Base-by-base conservation (phyloP, 2,888 invertebrate genomes). In the Mantis religiosa region DNA sequence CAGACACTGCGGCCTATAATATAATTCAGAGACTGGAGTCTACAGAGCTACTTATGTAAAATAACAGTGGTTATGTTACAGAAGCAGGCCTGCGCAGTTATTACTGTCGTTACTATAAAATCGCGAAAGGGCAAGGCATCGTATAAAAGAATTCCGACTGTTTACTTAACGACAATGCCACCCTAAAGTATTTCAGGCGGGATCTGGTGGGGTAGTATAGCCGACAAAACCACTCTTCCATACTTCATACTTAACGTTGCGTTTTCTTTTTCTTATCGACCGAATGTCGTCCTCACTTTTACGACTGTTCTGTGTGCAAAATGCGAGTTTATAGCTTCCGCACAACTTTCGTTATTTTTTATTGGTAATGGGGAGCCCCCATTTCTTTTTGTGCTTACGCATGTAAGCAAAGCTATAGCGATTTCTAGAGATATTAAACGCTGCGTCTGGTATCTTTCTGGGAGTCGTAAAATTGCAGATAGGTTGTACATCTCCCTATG, bases 271-370 rank as follows among this genome's bases (percentile, higher is more conserved):
- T 71, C 54, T 71, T 71, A 71, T 71, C 54, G 54, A 71, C 54
- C 54, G 54, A 71, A 71, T 25, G 54, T 71, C 54, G 54, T 71
- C 54, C 54, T 71, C 54, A 6, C 54, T 82, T 87, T 71, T 87
- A 82, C 34, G 82, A 82, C 82, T 82, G 28, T 25, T 87, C n/a
- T 87, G 54, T 71, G 34, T 34, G 34, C 82, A 34, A 87, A 87
- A 87, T 87, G 82, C 25, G 20, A 87, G 34, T 87, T 87, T 87
- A 87, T 87, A 28, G 81, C 86, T 71, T 71, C 54, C 54, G 54
- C 54, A 71, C 54, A 71, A 71, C 54, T 71, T 71, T 71, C 54
- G 20, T 71, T 71, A 71, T 71, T 71, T 71, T 71, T 71, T 71
- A 71, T 71, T 71, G 54, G 54, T 71, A 71, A 71, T 71, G 54